Conservation (phyloP, 2,113 vertebrate genomes). For the Boulengeromyrus knoepffleri region DNA sequence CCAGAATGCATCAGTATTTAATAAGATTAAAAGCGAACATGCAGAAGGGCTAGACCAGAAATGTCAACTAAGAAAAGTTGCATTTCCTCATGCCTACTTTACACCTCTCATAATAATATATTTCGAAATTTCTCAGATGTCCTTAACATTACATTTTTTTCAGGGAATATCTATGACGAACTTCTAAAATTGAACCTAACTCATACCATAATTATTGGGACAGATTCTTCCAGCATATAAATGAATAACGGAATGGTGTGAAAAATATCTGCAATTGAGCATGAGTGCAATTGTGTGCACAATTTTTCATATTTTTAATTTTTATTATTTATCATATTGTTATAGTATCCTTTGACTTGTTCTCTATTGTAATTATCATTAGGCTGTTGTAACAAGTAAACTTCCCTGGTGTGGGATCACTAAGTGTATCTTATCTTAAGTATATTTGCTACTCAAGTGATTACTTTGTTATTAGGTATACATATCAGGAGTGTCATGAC, state of each 20-base stretch:
- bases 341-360: too few relatives aligned
- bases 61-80: conserved; percentile 8
- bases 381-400: too few relatives aligned
- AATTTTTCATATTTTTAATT: too few relatives aligned
- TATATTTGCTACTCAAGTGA: neutral
- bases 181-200: neutral
- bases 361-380: too few relatives aligned
- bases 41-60: conserved; percentile 23
- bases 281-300: too few relatives aligned
- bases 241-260: neutral
- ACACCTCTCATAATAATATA: neutral
- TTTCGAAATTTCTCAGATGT: neutral
- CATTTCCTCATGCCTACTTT: neutral
- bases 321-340: too few relatives aligned
- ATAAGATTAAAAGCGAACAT: conserved; percentile 10
- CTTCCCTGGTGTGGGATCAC: too few relatives aligned
- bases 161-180: neutral
- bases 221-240: neutral
- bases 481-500: neutral
- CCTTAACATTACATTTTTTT: neutral
- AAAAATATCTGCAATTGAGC: too few relatives aligned
- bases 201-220: neutral
- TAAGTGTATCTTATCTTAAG: neutral
- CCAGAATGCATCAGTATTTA: conserved; percentile 24
- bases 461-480: neutral